These are phyloP conservation scores for Pseudomyrmex concolor DNA, from an alignment of 1,140 invertebrate genomes.

Conservation along the genomic window DNA sequence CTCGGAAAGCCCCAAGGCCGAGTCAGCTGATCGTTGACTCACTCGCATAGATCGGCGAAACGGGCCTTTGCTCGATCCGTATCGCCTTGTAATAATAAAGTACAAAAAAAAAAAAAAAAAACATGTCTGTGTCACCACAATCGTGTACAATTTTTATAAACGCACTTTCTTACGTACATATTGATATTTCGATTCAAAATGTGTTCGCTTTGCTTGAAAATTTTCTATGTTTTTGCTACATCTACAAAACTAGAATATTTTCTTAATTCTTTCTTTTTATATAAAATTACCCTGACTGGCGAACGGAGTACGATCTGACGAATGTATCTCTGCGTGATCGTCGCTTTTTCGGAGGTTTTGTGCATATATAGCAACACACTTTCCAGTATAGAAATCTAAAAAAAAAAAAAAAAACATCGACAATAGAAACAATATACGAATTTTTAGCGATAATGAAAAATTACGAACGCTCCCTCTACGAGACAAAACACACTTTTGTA, in stretches of 20 bases:
- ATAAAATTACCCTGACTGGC: constrained; percentile 79
- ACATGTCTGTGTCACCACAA: not conserved
- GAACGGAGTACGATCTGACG: constrained; percentile 77
- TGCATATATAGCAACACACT: constrained; percentile 95
- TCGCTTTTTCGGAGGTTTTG: constrained; percentile 89
- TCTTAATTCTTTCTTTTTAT: not conserved
- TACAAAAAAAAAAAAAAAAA: not conserved
- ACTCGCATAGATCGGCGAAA: constrained; percentile 88
- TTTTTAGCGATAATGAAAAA: not conserved
- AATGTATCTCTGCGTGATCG: constrained; percentile 78
- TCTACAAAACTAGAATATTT: not conserved
- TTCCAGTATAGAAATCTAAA: constrained; percentile 94
- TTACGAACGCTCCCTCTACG: not conserved
- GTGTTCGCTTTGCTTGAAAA: too few species aligned
- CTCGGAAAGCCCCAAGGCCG: constrained; percentile 85
- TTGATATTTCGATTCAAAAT: too few species aligned
- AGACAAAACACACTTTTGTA: not conserved
- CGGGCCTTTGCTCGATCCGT: constrained; percentile 79
- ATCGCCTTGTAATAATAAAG: constrained; percentile 75
- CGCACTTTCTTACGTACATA: too few species aligned
- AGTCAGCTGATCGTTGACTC: constrained; percentile 89
- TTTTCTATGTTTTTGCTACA: not conserved
- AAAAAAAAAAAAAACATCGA: constrained; percentile 28
- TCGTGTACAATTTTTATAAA: not conserved
- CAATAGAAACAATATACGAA: constrained; percentile 4